These are phyloP conservation scores for Cyprinodon variegatus DNA, from an alignment of 2,113 vertebrate genomes.

Conservation along the genomic window DNA sequence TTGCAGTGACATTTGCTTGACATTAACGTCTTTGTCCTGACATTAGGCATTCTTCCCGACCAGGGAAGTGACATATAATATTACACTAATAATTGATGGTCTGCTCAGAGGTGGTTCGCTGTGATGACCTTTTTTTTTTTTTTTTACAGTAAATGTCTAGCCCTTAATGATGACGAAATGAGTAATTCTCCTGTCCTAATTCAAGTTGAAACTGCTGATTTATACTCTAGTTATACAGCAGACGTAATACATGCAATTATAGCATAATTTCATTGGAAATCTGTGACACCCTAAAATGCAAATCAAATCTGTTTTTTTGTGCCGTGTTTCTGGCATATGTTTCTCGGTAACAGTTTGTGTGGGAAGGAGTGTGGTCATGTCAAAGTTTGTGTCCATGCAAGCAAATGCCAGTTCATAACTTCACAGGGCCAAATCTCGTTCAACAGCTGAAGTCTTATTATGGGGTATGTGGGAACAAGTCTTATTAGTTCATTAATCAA, in stretches of 20 bases:
- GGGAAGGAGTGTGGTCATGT: not conserved
- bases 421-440: constrained; percentile 26
- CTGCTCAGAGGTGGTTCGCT: not conserved
- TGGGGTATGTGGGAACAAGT: constrained; percentile 1
- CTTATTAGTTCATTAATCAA: constrained; percentile 52
- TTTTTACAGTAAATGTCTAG: not conserved
- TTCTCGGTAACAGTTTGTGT: not conserved
- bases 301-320: not conserved
- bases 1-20: constrained; percentile 66
- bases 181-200: not conserved
- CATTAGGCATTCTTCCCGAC: constrained; percentile 44
- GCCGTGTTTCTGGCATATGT: not conserved
- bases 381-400: not conserved
- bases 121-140: not conserved
- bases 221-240: not conserved
- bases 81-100: constrained; percentile 34
- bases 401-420: constrained; percentile 20
- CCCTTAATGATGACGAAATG: not conserved
- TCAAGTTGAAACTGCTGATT: not conserved
- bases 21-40: constrained; percentile 58
- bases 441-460: constrained; percentile 7
- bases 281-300: not conserved
- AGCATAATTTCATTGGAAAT: not conserved
- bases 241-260: not conserved
- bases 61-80: constrained; percentile 35